Base-by-base conservation (phyloP, 2,888 invertebrate species). In the Drosophila quinaria region DNA sequence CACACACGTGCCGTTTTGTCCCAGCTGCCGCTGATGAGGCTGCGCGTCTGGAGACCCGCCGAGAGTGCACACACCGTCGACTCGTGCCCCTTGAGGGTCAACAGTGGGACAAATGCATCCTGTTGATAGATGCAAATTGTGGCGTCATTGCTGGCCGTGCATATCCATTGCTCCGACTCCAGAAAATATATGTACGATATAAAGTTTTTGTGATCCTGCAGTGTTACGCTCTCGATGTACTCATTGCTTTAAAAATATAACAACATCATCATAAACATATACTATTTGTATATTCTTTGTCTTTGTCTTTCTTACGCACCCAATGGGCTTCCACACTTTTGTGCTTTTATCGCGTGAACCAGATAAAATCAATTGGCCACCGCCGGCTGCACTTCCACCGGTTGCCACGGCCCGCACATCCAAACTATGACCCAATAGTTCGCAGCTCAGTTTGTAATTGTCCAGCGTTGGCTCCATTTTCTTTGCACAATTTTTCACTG, bases 111-210 rank as follows among this genome's bases (percentile, higher is more conserved):
- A 17, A 94, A 94, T 70, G 96, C 95, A 25, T 96, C 95, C 3
- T 96, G 94, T 74, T 95, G 94, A 91, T 96, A 98, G 8, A 97
- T 95, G 80, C 96, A 94, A 85, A 99, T 97, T 11, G 95, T 95
- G 70, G 95, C 95, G 92, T 98, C 98, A 93, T 98, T 97, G 88
- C 98, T 97, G 17, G 98, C 98, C 4, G 98, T 97, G 59, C 97
- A 93, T 58, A 98, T 95, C 64, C 97, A 93, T 65, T 95, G 95
- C 0, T 97, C 96, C 90, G 95, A 93, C 49, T 96, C 95, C 80
- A 97, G 90, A 90, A 96, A 96, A 90, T 96, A 96, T 1, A 98
- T 96, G 81, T 96, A 95, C 0, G 96, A 96, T 0, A 98, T 97
- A 92, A 97, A 98, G 91, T 97, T 97, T 58, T 94, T 95, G 91